Evolutionary conservation across 2,113 vertebrate species (phyloP).

Genomic region (Neogobius melanostomus): DNA sequence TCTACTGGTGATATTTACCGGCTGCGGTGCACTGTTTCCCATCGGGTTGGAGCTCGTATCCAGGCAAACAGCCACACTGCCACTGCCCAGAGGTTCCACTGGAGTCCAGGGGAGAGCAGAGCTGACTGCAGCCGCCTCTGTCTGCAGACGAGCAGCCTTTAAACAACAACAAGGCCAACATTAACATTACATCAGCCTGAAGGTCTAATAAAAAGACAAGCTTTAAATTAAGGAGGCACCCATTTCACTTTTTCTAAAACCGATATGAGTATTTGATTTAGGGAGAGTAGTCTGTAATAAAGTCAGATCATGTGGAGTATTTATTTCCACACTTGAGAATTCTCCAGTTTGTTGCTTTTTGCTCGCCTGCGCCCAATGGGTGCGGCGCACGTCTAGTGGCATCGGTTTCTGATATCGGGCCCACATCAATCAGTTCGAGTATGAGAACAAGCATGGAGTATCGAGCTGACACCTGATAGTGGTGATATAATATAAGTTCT

Average conservation of each 20-base stretch:
- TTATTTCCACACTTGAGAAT: no score
- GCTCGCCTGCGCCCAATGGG: no score
- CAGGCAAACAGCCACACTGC: slow-evolving; percentile 86
- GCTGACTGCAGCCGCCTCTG: slow-evolving; percentile 89
- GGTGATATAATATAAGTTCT: no score
- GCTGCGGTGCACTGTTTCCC: slow-evolving; percentile 80
- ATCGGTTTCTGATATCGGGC: no score
- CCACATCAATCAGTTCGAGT: no score
- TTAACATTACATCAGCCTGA: neutral
- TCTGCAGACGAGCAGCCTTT: slow-evolving; percentile 87
- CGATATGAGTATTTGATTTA: neutral
- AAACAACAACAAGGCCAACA: slow-evolving; percentile 31
- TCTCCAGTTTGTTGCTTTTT: no score
- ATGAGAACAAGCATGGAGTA: no score
- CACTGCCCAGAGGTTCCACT: slow-evolving; percentile 75
- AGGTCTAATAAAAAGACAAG: neutral
- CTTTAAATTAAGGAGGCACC: neutral
- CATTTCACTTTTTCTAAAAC: neutral
- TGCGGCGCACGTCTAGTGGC: no score
- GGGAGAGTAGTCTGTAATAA: no score
- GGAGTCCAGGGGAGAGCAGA: slow-evolving; percentile 77
- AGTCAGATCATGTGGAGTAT: no score
- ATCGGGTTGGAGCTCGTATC: slow-evolving; percentile 84
- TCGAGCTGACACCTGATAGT: no score
- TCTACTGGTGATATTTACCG: slow-evolving; percentile 65